Evolutionary conservation across 2,888 invertebrate genomes (phyloP).

Genomic region (Ophion ellenae): DNA sequence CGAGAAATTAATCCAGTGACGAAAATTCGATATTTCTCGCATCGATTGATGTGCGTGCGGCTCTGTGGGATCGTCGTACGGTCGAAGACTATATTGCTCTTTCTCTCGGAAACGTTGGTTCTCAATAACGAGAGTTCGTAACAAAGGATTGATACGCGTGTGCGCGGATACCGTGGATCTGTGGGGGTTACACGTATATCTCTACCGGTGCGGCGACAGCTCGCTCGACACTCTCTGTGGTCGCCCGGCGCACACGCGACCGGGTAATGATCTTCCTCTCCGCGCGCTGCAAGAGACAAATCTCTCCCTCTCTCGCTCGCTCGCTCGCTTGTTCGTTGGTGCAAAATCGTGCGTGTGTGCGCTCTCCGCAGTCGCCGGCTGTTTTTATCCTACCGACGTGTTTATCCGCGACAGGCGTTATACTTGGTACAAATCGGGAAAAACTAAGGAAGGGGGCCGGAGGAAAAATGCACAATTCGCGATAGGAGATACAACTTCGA

Average conservation of each 20-base stretch:
- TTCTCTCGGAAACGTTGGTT: not conserved
- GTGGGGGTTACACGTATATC: not conserved
- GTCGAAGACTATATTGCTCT: not conserved
- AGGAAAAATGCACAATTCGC: not conserved
- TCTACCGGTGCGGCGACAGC: constrained; percentile 56
- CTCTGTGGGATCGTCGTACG: not conserved
- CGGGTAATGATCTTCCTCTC: constrained; percentile 65
- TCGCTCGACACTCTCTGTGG: constrained; percentile 50
- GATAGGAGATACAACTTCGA: not conserved
- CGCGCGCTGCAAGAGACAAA: constrained; percentile 28
- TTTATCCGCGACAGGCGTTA: not conserved
- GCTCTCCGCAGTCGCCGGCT: not conserved
- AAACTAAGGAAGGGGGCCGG: not conserved
- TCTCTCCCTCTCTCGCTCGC: constrained; percentile 13
- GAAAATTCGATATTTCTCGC: no score
- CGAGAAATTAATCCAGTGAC: no score
- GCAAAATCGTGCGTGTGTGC: not conserved
- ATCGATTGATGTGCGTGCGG: not conserved
- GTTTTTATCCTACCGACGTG: not conserved
- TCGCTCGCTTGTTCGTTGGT: not conserved
- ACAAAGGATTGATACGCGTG: constrained; percentile 27
- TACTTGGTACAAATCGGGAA: not conserved
- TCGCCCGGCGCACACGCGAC: constrained; percentile 66
- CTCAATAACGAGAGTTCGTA: not conserved
- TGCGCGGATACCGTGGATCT: not conserved